Conservation (phyloP, 2,113 vertebrate species). For the Octodon degus region DNA sequence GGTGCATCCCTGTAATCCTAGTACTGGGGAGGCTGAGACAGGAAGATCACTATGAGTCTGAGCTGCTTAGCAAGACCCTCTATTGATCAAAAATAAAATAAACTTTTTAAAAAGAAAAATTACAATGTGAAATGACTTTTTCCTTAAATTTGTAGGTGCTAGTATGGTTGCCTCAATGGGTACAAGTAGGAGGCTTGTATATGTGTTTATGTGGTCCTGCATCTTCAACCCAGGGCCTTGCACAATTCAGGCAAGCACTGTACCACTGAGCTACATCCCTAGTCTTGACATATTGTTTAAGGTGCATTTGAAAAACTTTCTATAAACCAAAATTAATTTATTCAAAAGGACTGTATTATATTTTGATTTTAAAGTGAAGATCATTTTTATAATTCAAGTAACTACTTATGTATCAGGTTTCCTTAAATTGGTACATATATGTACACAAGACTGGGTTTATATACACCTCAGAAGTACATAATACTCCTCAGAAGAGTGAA, state of each 20-base stretch:
- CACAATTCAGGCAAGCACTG: background rate
- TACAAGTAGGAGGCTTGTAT: background rate
- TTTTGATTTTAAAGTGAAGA: conserved; percentile 57
- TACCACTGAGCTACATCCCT: background rate
- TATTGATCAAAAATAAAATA: too few species aligned
- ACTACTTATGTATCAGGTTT: background rate
- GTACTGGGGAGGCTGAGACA: too few species aligned
- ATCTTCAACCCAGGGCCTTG: background rate
- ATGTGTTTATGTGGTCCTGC: background rate
- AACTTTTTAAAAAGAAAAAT: background rate
- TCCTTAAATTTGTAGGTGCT: conserved; percentile 26
- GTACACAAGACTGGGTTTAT: background rate
- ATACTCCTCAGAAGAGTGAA: background rate
- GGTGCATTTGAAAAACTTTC: conserved; percentile 19
- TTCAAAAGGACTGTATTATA: conserved; percentile 9
- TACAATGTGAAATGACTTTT: conserved; percentile 11
- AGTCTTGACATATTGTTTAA: conserved; percentile 5
- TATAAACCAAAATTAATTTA: conserved; percentile 44
- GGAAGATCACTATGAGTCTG: too few species aligned
- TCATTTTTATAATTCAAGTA: conserved; percentile 25
- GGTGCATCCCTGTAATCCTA: too few species aligned
- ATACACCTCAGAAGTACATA: background rate
- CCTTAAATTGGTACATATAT: background rate
- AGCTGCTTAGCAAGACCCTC: too few species aligned
- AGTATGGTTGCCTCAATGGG: background rate